Base-by-base conservation (phyloP, 2,113 vertebrate genomes). In the Notothenia rossii region DNA sequence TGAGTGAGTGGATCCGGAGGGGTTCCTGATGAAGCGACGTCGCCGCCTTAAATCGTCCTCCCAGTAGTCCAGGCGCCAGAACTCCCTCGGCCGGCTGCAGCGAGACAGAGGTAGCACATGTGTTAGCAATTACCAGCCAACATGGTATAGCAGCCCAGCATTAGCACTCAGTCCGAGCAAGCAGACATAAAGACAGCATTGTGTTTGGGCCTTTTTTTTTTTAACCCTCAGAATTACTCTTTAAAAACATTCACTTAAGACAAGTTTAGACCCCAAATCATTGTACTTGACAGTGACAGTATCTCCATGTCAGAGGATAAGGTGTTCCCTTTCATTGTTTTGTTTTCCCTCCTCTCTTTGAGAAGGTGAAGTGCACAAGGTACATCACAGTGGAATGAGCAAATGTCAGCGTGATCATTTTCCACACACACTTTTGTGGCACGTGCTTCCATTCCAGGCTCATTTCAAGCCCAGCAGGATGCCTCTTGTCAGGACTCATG, bases 61-160 rank as follows among this genome's bases (percentile, higher is more conserved):
- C 98, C 98, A 99, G 96, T 98, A 98, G 97, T 99, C 98, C 92
- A 99, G 97, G 96, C 98, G 97, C 98, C 98, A 99, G 96, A 99
- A 99, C 95, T 98, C 97, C 96, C 96, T 96, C 92, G 97, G 97
- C 95, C 97, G 96, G 96, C 96, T 97, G 96, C 95, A 96, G 91
- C 94, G 94, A 97, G 96, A 97, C 94, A 96, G 96, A 97, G 95
- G 95, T 94, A 95, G 93, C 96, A 97, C 97, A 99, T 96, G 95
- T 99, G 97, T 98, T 98, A 98, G 96, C 96, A 97, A 99, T 99
- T 99, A 99, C 96, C 95, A 95, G 96, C 93, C 97, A 97, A 96
- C 96, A 95, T 97, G 97, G 96, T 95, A 96, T 95, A 96, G 25
- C 93, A 94, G 95, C 96, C 75, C 73, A 48, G 83, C 89, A 87